These are phyloP conservation scores for Callithrix jacchus DNA, from an alignment of 2,113 vertebrate genomes.

Conservation along the genomic window DNA sequence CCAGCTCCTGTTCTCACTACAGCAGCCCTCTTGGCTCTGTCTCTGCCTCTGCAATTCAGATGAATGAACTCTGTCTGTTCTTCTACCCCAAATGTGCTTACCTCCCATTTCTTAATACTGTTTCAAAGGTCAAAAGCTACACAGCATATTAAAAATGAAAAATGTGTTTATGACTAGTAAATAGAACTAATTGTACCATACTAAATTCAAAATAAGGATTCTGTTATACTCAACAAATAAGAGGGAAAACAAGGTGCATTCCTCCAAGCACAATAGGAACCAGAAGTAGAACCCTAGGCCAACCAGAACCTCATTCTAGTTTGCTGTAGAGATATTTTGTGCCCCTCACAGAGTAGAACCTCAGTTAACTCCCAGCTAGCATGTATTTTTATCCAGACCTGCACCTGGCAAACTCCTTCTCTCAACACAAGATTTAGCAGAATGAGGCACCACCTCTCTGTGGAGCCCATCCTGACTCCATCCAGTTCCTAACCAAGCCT, in stretches of 20 bases:
- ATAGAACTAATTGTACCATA: not conserved
- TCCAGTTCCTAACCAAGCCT: too few species aligned
- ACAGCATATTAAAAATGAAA: not conserved
- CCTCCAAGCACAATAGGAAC: not conserved
- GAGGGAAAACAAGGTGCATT: not conserved
- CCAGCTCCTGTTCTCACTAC: too few species aligned
- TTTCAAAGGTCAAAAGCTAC: not conserved
- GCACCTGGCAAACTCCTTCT: not conserved
- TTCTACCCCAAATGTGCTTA: too few species aligned
- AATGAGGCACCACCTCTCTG: not conserved
- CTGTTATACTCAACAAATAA: not conserved
- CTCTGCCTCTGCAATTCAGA: not conserved
- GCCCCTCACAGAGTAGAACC: not conserved
- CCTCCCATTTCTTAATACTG: not conserved
- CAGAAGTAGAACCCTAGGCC: not conserved
- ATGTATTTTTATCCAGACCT: not conserved
- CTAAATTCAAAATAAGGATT: not conserved
- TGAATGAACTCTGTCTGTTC: not conserved
- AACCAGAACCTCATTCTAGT: not conserved
- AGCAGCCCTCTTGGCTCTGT: too few species aligned
- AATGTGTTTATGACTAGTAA: not conserved
- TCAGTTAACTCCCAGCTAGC: too few species aligned
- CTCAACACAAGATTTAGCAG: not conserved
- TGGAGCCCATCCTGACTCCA: not conserved
- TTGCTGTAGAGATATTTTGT: not conserved